These are phyloP conservation scores for Babylonia areolata DNA, from an alignment of 1,140 invertebrate species.

Conservation along the genomic window DNA sequence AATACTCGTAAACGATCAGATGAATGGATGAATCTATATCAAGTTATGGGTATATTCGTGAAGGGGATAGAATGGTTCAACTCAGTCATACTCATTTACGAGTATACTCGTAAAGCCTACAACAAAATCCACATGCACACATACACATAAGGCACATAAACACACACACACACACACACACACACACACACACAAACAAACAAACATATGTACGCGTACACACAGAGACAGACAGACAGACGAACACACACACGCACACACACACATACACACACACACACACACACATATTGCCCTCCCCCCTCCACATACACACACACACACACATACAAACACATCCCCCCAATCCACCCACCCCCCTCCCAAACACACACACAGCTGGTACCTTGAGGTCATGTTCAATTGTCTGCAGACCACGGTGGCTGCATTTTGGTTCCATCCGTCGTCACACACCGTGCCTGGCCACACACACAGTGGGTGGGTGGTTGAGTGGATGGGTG, in stretches of 20 bases:
- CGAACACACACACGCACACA: neutral
- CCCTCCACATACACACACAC: neutral
- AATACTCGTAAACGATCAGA: no score
- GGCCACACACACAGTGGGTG: neutral
- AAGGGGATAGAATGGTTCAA: no score
- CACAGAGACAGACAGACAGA: neutral
- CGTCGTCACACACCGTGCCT: constrained; percentile 56
- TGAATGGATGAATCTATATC: no score
- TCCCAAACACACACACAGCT: neutral
- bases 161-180: neutral
- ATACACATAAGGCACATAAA: neutral
- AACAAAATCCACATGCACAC: neutral
- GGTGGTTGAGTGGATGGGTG: no score
- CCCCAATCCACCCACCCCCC: neutral
- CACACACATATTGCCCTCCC: neutral
- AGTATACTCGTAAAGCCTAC: no score
- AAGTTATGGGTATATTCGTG: no score
- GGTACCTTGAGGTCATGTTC: neutral
- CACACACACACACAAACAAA: neutral
- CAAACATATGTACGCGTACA: neutral
- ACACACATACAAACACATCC: neutral
- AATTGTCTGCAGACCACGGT: constrained; percentile 54
- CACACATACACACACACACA: constrained; percentile 1
- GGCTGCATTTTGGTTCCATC: constrained; percentile 37
- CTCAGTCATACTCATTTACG: no score